Evolutionary conservation across 2,888 invertebrate species (phyloP).

Genomic region (Epinotia demarniana): DNA sequence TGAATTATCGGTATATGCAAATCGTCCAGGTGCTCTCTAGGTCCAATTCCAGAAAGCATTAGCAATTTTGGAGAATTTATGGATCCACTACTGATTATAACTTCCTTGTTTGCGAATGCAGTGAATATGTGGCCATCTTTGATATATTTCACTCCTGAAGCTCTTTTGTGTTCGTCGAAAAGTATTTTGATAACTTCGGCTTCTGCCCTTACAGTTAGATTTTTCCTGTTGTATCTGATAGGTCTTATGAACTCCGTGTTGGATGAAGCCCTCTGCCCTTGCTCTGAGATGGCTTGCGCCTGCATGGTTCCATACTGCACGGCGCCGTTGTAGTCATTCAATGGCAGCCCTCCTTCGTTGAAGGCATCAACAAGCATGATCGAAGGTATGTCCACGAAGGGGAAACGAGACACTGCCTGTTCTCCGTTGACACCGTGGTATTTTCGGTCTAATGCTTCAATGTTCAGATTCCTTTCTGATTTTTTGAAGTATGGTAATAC

Average conservation of each 20-base stretch:
- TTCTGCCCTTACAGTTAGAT: slow-evolving; percentile 78
- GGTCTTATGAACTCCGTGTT: slow-evolving; percentile 88
- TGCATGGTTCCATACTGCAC: slow-evolving; percentile 83
- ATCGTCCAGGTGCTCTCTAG: slow-evolving; percentile 60
- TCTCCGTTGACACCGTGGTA: slow-evolving; percentile 86
- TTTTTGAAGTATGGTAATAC: slow-evolving; percentile 88
- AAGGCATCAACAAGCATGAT: slow-evolving; percentile 83
- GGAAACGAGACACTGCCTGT: slow-evolving; percentile 84
- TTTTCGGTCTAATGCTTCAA: slow-evolving; percentile 73
- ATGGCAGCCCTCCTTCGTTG: slow-evolving; percentile 83
- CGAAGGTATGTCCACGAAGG: slow-evolving; percentile 85
- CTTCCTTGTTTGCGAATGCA: slow-evolving; percentile 67
- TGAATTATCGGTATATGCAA: slow-evolving; percentile 60
- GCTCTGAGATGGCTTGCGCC: slow-evolving; percentile 81
- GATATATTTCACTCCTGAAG: slow-evolving; percentile 65
- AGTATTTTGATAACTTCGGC: slow-evolving; percentile 83
- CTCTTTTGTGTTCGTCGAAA: slow-evolving; percentile 74
- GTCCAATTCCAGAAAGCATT: slow-evolving; percentile 74
- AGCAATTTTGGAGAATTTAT: slow-evolving; percentile 69
- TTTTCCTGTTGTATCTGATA: slow-evolving; percentile 80
- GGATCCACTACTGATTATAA: slow-evolving; percentile 67
- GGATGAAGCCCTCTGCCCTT: slow-evolving; percentile 85
- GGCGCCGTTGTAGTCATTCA: slow-evolving; percentile 83
- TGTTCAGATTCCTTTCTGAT: slow-evolving; percentile 85
- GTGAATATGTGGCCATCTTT: slow-evolving; percentile 53